Base-by-base conservation (phyloP, 1,140 invertebrate species). In the Pogonus chalceus region DNA sequence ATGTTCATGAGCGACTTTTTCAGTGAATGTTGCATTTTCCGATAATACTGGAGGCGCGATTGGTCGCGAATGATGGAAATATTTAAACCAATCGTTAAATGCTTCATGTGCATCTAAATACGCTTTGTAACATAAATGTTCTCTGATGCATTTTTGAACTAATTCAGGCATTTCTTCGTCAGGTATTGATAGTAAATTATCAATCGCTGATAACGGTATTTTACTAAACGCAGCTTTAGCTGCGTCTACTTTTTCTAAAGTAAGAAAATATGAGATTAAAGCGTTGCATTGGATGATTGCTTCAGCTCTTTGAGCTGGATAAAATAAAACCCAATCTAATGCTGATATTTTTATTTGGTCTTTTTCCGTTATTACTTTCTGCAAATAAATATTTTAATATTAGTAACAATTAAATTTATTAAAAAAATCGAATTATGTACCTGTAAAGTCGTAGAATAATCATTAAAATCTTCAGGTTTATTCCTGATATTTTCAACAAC, bases 1-100 rank as follows among this genome's bases (percentile, higher is more conserved):
- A 62, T 94, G 90, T 67, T 96, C 88, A 65, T 86, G 79, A 3
- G 88, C 88, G 49, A 96, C 86, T 69, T 87, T 88, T 66, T 96
- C 90, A 0, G 90, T 85, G 62, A 94, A 96, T 23, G 82, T 81
- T 2, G 81, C 80, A 65, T 80, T 80, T 16, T 71, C 46, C 3
- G 72, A 62, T 43, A 83, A 65, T 4, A 74, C 69, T 46, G 81
- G 76, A 0, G 82, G 72, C 52, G 80, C 80, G 46, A 72, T 72
- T 1, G 92, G 92, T 69, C 85, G 84, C 1, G 79, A 82, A 64
- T 88, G 82, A 64, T 93, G 84, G 56, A 79, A 90, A 61, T 88
- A 81, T 53, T 84, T 79, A 59, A 91, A 91, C 92, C 92, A 96
- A 62, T 89, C 85, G 54, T 83, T 81, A 72, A 93, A 95, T 35